phyloP scores from a whole-genome alignment of 92 coral and sea anemone species.

The Montipora capitata region DNA sequence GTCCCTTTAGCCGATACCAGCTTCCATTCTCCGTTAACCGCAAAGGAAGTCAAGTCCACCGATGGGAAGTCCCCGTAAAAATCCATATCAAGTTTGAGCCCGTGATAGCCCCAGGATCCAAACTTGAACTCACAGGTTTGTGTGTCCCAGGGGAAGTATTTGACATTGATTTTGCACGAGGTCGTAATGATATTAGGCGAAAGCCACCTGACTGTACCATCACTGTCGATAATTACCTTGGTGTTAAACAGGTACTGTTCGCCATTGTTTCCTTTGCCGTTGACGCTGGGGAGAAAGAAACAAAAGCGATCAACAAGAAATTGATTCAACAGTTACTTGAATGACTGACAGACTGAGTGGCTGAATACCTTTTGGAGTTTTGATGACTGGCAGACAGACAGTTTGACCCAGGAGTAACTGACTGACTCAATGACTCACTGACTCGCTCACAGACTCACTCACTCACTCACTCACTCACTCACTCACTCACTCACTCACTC shows the following conservation, averaged over 20 bases:
- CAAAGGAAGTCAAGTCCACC: conserved; percentile 65
- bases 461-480: too few species aligned
- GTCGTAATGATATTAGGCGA: conserved; percentile 86
- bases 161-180: conserved; percentile 85
- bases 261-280: conserved; percentile 85
- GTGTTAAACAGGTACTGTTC: conserved; percentile 91
- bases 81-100: conserved; percentile 71
- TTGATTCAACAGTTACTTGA: background rate
- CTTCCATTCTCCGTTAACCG: conserved; percentile 88
- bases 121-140: conserved; percentile 84
- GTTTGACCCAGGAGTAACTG: too few species aligned
- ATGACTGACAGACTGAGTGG: background rate
- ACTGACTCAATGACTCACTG: too few species aligned
- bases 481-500: background rate
- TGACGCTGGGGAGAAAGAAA: conserved; percentile 70
- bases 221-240: conserved; percentile 72
- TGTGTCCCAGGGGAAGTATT: conserved; percentile 90
- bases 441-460: too few species aligned
- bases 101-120: conserved; percentile 89
- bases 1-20: conserved; percentile 76
- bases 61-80: conserved; percentile 54
- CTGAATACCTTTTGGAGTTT: background rate
- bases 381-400: background rate
- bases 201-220: conserved; percentile 85
- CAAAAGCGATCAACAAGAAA: background rate